phyloP scores from a whole-genome alignment of 2,797 vertebrate genomes.

The Garrulus glandarius region DNA sequence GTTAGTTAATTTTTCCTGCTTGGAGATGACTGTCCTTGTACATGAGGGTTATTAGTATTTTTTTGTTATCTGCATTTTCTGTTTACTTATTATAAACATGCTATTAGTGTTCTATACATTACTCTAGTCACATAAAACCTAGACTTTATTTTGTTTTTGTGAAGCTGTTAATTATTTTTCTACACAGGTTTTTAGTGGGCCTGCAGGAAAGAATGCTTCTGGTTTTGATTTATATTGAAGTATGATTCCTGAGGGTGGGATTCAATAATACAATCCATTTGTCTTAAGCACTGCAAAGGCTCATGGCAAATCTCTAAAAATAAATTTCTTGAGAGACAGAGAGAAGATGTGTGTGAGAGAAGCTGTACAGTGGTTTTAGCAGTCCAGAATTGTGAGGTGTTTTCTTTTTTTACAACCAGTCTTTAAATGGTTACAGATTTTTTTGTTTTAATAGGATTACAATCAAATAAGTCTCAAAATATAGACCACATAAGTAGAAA shows the following conservation, averaged over 20 bases:
- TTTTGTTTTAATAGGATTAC: not conserved
- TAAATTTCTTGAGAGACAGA: not conserved
- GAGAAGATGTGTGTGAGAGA: not conserved
- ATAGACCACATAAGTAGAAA: not conserved
- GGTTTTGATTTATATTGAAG: conserved; percentile 37
- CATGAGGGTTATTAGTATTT: not conserved
- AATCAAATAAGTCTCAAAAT: not conserved
- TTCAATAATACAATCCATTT: conserved; percentile 37
- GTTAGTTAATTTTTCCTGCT: not conserved
- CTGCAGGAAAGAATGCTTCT: not conserved
- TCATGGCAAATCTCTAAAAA: conserved; percentile 22
- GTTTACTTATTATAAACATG: not conserved
- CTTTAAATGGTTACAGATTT: not conserved
- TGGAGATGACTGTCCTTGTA: not conserved
- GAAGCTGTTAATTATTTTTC: conserved; percentile 29
- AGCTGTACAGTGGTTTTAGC: not conserved
- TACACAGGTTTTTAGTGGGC: not conserved
- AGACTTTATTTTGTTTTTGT: not conserved
- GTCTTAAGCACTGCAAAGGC: conserved; percentile 32
- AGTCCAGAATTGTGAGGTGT: not conserved
- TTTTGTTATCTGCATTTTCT: not conserved
- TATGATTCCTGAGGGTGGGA: conserved; percentile 13
- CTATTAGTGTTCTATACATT: not conserved
- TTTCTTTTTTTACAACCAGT: not conserved
- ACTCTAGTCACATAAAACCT: not conserved